phyloP scores from a whole-genome alignment of 2,113 vertebrate genomes.

The Varanus komodoensis region DNA sequence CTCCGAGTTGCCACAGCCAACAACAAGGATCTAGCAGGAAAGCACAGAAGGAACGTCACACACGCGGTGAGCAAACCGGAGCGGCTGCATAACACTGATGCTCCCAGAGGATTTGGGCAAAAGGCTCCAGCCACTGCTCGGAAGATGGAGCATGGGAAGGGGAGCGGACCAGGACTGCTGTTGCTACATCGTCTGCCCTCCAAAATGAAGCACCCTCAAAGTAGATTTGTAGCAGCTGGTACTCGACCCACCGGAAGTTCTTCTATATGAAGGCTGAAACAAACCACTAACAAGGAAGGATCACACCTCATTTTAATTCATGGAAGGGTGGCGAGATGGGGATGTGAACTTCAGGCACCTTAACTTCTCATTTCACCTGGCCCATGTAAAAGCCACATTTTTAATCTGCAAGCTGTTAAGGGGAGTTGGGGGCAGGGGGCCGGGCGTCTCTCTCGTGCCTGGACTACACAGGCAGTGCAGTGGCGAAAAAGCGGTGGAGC shows the following conservation, averaged over 20 bases:
- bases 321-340: not conserved
- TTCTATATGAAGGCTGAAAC: not conserved
- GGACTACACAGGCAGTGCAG: not conserved
- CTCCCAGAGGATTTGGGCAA: not conserved
- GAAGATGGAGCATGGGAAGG: not conserved
- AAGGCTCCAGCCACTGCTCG: not conserved
- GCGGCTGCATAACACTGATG: not conserved
- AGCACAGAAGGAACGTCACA: not conserved
- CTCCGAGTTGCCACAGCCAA: conserved; percentile 98
- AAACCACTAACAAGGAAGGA: not conserved
- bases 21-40: conserved; percentile 89
- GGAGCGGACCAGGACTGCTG: too few species aligned
- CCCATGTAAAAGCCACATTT: not conserved
- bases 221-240: not conserved
- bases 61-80: not conserved
- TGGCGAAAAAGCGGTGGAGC: not conserved
- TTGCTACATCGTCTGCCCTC: too few species aligned
- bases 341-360: not conserved
- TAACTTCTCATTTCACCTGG: not conserved
- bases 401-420: not conserved
- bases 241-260: not conserved
- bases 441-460: not conserved
- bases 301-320: not conserved
- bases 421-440: not conserved
- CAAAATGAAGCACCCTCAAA: not conserved